phyloP scores from a whole-genome alignment of 2,797 vertebrate species.

The Phataginus tricuspis region DNA sequence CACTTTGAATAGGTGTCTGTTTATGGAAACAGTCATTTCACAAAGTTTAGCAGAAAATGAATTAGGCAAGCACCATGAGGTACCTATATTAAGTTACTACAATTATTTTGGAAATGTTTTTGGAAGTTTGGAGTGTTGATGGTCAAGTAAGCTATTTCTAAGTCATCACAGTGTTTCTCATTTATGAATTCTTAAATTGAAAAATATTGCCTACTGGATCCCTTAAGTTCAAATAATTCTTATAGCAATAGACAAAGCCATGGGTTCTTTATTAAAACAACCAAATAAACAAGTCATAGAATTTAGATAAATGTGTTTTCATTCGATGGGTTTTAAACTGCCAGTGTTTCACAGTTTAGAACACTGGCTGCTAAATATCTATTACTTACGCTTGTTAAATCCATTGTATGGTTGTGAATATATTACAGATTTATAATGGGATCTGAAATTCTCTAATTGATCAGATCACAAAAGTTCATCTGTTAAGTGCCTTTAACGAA shows the following conservation, averaged over 20 bases:
- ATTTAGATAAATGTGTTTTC: neutral
- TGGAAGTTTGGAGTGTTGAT: too few relatives aligned
- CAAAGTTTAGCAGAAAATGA: neutral
- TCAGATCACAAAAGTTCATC: neutral
- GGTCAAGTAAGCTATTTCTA: too few relatives aligned
- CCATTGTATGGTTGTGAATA: neutral
- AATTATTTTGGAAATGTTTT: neutral
- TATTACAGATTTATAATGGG: neutral
- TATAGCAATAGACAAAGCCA: neutral
- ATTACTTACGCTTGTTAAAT: neutral
- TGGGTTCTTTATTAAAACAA: neutral
- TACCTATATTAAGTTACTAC: neutral
- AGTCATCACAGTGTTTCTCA: too few relatives aligned
- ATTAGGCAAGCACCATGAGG: neutral
- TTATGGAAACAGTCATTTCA: neutral
- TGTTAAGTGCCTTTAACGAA: neutral
- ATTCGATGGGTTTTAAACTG: neutral
- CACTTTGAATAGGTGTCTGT: neutral
- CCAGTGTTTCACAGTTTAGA: neutral
- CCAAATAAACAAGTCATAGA: neutral
- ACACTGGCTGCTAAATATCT: neutral
- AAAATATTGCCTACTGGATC: neutral
- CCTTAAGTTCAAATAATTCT: neutral
- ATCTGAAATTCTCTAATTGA: neutral
- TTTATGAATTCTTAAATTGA: too few relatives aligned